These are phyloP conservation scores for Ptychadena robeensis DNA, from an alignment of 2,797 vertebrate species.

Conservation along the genomic window DNA sequence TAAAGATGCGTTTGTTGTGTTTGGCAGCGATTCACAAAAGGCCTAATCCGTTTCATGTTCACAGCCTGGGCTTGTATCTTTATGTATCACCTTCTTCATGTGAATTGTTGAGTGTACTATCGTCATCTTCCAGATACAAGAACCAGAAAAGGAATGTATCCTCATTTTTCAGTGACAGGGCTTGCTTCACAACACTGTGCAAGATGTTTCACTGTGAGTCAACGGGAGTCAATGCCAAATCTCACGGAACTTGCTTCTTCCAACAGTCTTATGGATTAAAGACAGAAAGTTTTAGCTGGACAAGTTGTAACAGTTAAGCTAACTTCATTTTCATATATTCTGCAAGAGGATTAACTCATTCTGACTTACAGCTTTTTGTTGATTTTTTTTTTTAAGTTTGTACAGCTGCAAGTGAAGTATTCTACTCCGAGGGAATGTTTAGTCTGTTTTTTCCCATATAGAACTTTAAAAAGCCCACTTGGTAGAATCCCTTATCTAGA, in stretches of 20 bases:
- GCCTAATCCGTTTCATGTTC: slow-evolving; percentile 29
- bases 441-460: not conserved
- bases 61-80: slow-evolving; percentile 35
- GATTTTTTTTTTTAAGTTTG: not conserved
- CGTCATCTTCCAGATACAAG: slow-evolving; percentile 12
- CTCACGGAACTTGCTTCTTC: slow-evolving; percentile 17
- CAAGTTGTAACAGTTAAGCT: slow-evolving; percentile 36
- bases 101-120: slow-evolving; percentile 27
- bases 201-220: slow-evolving; percentile 3
- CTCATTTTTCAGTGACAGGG: slow-evolving; percentile 3
- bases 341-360: slow-evolving; percentile 33
- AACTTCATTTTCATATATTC: slow-evolving; percentile 34
- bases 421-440: not conserved
- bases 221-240: slow-evolving; percentile 2
- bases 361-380: not conserved
- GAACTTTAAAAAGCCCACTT: not conserved
- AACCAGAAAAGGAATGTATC: slow-evolving; percentile 11
- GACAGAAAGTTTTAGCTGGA: slow-evolving; percentile 24
- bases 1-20: slow-evolving; percentile 53
- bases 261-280: slow-evolving; percentile 27
- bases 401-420: not conserved
- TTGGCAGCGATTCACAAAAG: slow-evolving; percentile 49
- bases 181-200: slow-evolving; percentile 19
- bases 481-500: not conserved
- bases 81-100: slow-evolving; percentile 39